Percentiles rank a stretch among this genome's conserved stretches.
phyloP scores from a whole-genome alignment of 64 coral and sea anemone species.

The Trachythela sp. region DNA sequence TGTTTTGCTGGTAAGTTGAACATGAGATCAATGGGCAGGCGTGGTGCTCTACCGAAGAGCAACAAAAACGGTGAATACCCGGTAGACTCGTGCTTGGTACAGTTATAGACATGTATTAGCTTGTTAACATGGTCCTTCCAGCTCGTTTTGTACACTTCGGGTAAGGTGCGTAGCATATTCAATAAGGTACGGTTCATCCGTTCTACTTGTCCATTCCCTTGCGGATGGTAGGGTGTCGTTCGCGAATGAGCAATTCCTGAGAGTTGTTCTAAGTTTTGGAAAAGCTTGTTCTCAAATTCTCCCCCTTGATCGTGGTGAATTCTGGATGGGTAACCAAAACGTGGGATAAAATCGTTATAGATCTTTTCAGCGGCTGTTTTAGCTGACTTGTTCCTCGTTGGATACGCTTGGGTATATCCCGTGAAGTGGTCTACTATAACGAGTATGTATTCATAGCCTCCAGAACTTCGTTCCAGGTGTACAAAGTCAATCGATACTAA shows the following conservation, averaged over 20 bases:
- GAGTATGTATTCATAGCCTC: constrained; percentile 51
- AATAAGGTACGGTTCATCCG: constrained; percentile 21
- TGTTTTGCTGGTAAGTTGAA: background rate
- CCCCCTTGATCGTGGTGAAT: constrained; percentile 37
- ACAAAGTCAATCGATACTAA: constrained; percentile 50
- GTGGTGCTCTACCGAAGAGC: constrained; percentile 16
- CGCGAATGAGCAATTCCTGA: background rate
- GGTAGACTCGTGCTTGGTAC: constrained; percentile 4
- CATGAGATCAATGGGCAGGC: constrained; percentile 1
- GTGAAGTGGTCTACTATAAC: constrained; percentile 51
- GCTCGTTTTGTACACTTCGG: background rate
- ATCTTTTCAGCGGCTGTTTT: constrained; percentile 16
- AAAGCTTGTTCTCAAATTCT: constrained; percentile 40
- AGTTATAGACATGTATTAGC: background rate
- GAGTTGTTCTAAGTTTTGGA: constrained; percentile 25
- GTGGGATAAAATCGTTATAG: constrained; percentile 24
- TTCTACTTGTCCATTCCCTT: constrained; percentile 24
- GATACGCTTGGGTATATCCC: constrained; percentile 48
- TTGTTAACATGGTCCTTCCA: constrained; percentile 12
- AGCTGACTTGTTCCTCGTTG: constrained; percentile 36
- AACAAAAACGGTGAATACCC: constrained; percentile 20
- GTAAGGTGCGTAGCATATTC: constrained; percentile 26
- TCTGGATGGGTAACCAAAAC: constrained; percentile 29
- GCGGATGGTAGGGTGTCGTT: constrained; percentile 17
- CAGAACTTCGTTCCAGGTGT: constrained; percentile 52